Conservation (phyloP, 1,140 invertebrate species). For the Mylabris phalerata region DNA sequence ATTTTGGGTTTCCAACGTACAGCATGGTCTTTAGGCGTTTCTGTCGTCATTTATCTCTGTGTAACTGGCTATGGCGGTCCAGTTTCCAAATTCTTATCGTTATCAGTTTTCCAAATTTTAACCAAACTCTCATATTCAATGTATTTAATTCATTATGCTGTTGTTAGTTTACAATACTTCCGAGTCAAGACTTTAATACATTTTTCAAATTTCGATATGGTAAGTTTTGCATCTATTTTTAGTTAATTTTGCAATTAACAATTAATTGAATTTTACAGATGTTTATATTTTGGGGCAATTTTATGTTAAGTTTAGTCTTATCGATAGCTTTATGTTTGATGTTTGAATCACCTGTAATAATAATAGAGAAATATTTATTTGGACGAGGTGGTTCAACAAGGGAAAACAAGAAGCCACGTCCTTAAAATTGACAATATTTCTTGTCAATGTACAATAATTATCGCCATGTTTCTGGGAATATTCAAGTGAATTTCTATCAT, state of each 20-base stretch:
- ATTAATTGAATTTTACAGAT: slow-evolving; percentile 6
- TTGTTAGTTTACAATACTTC: not conserved
- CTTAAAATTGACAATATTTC: too few species aligned
- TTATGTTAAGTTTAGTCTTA: slow-evolving; percentile 1
- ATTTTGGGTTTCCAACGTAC: slow-evolving; percentile 54
- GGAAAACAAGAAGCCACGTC: too few species aligned
- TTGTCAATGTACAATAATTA: too few species aligned
- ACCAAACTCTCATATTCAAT: slow-evolving; percentile 19
- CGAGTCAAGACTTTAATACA: not conserved
- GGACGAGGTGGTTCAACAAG: not conserved
- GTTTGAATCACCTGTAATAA: slow-evolving; percentile 18
- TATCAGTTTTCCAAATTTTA: slow-evolving; percentile 17
- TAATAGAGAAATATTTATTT: slow-evolving; percentile 2
- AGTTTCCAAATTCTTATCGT: slow-evolving; percentile 13
- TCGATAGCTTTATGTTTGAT: slow-evolving; percentile 1
- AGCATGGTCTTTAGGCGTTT: slow-evolving; percentile 51
- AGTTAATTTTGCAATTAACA: not conserved
- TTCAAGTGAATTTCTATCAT: too few species aligned
- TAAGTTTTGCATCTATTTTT: not conserved
- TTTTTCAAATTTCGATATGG: not conserved
- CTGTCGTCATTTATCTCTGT: slow-evolving; percentile 62
- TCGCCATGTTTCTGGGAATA: too few species aligned
- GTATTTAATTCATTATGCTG: slow-evolving; percentile 18
- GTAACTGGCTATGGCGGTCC: slow-evolving; percentile 51
- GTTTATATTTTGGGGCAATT: slow-evolving; percentile 7